phyloP scores from a whole-genome alignment of 2,113 vertebrate genomes.

The Xenopus laevis region DNA sequence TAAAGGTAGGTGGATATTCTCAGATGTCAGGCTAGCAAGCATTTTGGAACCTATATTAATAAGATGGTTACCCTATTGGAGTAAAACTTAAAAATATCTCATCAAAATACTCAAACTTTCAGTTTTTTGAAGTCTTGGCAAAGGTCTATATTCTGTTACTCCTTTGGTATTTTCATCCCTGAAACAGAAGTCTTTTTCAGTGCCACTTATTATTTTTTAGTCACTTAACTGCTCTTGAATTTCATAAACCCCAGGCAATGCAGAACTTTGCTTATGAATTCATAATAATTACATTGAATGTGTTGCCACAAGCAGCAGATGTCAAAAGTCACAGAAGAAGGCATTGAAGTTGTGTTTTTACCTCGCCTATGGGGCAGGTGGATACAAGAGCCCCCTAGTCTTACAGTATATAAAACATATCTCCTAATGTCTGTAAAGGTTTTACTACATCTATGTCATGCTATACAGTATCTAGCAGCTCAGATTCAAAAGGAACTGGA shows the following conservation, averaged over 20 bases:
- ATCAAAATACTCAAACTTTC: constrained; percentile 52
- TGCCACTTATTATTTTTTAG: constrained; percentile 52
- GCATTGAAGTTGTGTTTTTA: no score
- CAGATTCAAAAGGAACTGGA: no score
- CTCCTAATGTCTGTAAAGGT: no score
- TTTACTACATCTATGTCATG: no score
- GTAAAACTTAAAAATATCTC: constrained; percentile 56
- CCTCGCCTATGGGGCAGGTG: no score
- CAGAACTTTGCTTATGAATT: neutral
- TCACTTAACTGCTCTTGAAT: constrained; percentile 57
- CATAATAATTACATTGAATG: no score
- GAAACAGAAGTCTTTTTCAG: constrained; percentile 59
- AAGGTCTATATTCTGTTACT: constrained; percentile 63
- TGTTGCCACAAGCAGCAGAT: no score
- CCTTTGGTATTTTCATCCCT: constrained; percentile 61
- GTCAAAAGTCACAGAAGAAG: no score
- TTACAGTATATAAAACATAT: no score
- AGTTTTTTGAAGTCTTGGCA: constrained; percentile 55
- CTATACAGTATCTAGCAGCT: no score
- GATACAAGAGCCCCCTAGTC: no score
- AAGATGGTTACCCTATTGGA: constrained; percentile 63
- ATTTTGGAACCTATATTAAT: constrained; percentile 67
- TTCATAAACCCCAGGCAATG: constrained; percentile 53
- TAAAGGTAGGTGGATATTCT: constrained; percentile 58
- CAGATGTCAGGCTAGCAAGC: constrained; percentile 60